Evolutionary conservation across 2,113 vertebrate species (phyloP).

Genomic region (Craseonycteris thonglongyai): DNA sequence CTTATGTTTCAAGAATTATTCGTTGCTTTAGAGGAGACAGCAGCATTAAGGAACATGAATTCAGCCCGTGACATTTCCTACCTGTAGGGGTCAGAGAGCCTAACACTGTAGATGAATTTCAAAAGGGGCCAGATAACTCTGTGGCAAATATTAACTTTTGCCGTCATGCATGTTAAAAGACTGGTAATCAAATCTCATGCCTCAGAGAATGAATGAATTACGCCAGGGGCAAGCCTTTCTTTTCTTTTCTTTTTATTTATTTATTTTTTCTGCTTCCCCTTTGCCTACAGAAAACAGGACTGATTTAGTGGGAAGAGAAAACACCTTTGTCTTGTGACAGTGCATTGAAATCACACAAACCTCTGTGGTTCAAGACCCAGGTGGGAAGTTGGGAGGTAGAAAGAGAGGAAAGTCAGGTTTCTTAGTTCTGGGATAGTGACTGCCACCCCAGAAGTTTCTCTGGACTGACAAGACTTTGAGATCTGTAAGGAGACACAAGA

Average conservation of each 20-base stretch:
- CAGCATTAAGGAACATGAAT: slow-evolving; percentile 30
- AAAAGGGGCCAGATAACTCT: slow-evolving; percentile 28
- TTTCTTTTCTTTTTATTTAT: too few relatives aligned
- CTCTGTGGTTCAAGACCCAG: background rate
- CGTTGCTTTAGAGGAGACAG: background rate
- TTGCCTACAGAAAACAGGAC: background rate
- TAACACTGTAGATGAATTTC: slow-evolving; percentile 34
- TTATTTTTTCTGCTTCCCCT: accelerated
- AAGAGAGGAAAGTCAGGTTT: background rate
- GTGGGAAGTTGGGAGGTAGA: background rate
- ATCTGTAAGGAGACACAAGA: background rate
- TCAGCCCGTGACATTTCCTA: slow-evolving; percentile 20
- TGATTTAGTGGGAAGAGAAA: background rate
- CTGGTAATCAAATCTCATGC: slow-evolving; percentile 72
- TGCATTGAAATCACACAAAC: background rate
- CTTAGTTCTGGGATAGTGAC: background rate
- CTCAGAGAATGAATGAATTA: slow-evolving; percentile 17
- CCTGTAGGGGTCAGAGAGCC: slow-evolving; percentile 41
- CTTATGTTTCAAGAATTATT: background rate
- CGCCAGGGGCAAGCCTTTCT: background rate
- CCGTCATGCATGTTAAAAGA: slow-evolving; percentile 57
- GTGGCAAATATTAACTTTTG: slow-evolving; percentile 39
- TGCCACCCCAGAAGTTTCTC: background rate
- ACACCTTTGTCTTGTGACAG: background rate
- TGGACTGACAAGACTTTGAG: background rate